These are phyloP conservation scores for Philypnodon macrostomus DNA, from an alignment of 2,797 vertebrate species.

Conservation along the genomic window DNA sequence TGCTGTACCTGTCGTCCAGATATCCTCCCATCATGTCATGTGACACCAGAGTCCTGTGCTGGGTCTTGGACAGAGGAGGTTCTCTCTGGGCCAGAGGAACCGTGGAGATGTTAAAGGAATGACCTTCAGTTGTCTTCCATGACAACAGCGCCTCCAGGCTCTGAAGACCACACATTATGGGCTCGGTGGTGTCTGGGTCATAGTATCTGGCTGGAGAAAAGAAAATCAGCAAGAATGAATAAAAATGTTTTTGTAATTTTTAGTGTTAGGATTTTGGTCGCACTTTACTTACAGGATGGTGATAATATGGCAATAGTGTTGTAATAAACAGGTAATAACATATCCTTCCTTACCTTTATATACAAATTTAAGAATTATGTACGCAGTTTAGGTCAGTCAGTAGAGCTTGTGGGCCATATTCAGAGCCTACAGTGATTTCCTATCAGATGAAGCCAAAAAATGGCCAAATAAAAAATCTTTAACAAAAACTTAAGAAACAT, in stretches of 20 bases:
- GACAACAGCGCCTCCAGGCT: constrained; percentile 83
- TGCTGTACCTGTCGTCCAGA: constrained; percentile 88
- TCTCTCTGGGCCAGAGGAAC: constrained; percentile 75
- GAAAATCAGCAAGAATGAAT: not conserved
- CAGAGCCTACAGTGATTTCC: no score
- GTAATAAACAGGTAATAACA: no score
- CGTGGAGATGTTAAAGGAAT: constrained; percentile 79
- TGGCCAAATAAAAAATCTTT: no score
- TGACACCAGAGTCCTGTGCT: constrained; percentile 84
- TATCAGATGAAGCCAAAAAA: no score
- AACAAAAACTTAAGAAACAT: no score
- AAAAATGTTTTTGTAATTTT: no score
- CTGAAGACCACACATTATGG: constrained; percentile 83
- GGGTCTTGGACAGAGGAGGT: constrained; percentile 69
- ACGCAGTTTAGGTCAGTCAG: no score
- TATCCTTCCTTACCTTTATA: no score
- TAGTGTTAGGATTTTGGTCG: no score
- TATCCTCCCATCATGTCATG: constrained; percentile 97
- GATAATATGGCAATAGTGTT: no score
- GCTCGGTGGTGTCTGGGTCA: constrained; percentile 82
- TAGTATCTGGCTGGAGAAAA: constrained; percentile 79
- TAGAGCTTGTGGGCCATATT: no score
- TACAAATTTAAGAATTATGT: no score
- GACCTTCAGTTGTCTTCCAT: constrained; percentile 78
- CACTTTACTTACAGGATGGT: not conserved